These are phyloP conservation scores for Aethes cnicana DNA, from an alignment of 2,888 invertebrate species.

Conservation along the genomic window DNA sequence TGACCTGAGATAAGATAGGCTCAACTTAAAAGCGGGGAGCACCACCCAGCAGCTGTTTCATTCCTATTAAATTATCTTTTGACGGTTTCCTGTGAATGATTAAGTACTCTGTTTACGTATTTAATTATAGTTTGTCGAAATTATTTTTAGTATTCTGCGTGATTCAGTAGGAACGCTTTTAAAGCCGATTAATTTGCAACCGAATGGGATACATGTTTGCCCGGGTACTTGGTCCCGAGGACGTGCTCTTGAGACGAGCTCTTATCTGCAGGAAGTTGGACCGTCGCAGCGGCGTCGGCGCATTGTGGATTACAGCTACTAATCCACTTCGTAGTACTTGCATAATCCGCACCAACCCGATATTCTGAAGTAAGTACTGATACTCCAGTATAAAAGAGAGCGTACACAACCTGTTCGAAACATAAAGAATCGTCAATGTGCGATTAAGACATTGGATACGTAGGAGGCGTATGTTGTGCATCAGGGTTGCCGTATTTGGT, in stretches of 20 bases:
- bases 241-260: constrained; percentile 54
- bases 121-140: constrained; percentile 40
- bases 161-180: no score
- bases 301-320: constrained; percentile 61
- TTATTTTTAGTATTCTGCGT: constrained; percentile 18
- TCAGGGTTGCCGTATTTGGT: constrained; percentile 51
- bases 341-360: constrained; percentile 40
- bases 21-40: constrained; percentile 24
- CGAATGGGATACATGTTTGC: no score
- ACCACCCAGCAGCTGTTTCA: constrained; percentile 29
- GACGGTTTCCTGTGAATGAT: constrained; percentile 55
- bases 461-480: constrained; percentile 16
- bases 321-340: constrained; percentile 51
- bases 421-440: neutral
- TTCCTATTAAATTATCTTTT: constrained; percentile 54
- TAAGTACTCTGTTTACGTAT: constrained; percentile 48
- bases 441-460: neutral
- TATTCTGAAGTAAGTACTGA: neutral
- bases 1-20: constrained; percentile 35
- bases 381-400: constrained; percentile 23
- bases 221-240: constrained; percentile 54
- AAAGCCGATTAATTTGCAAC: no score
- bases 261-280: constrained; percentile 75
- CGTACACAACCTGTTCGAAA: constrained; percentile 15
- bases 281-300: constrained; percentile 54